These are phyloP conservation scores for Ochropleura leucogaster DNA, from an alignment of 2,888 invertebrate species.

Conservation along the genomic window DNA sequence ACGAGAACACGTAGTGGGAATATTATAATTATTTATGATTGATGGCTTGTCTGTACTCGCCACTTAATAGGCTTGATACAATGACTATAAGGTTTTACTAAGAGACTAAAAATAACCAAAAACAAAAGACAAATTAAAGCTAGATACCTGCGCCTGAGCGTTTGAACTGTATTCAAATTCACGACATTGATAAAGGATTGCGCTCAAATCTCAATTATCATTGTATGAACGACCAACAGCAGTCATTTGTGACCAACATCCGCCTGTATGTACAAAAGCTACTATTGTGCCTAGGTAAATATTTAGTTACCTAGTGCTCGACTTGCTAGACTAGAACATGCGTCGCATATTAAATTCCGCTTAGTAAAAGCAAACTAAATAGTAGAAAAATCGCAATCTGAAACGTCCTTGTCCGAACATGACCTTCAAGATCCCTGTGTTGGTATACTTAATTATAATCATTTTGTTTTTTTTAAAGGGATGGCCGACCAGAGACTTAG, in stretches of 20 bases:
- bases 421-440: constrained; percentile 12
- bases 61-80: constrained; percentile 7
- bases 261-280: constrained; percentile 7
- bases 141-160: no score
- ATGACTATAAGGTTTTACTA: constrained; percentile 2
- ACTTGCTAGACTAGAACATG: constrained; percentile 2
- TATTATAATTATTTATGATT: constrained; percentile 40
- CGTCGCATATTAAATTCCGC: constrained; percentile 9
- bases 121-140: neutral
- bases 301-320: constrained; percentile 10
- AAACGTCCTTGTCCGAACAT: constrained; percentile 13
- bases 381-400: neutral
- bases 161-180: neutral
- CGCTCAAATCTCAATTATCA: neutral
- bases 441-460: neutral
- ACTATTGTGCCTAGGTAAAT: constrained; percentile 24
- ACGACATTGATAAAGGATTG: neutral
- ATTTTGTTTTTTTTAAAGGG: neutral
- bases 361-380: constrained; percentile 30
- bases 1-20: constrained; percentile 60
- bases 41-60: constrained; percentile 39
- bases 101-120: neutral
- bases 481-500: neutral
- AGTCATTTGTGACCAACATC: constrained; percentile 23
- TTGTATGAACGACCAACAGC: constrained; percentile 3